Percentiles rank a stretch among this genome's conserved stretches.
These are phyloP conservation scores for Leptarthrus brevirostris DNA, from an alignment of 2,888 invertebrate genomes.

Conservation along the genomic window DNA sequence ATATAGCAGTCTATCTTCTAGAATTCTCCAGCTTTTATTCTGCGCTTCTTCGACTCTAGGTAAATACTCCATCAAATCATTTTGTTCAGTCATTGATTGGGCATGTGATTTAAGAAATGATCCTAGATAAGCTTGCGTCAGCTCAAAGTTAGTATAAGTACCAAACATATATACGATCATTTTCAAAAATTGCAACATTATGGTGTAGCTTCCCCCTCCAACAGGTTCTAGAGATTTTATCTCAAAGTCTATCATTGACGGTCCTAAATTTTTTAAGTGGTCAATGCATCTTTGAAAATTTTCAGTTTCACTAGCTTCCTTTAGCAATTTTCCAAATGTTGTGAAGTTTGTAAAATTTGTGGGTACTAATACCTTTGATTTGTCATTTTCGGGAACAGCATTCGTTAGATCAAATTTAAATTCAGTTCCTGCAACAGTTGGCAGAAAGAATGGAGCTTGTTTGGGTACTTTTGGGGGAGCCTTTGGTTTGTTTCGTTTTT, in stretches of 20 bases:
- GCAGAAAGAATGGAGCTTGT: constrained; percentile 95
- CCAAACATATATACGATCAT: constrained; percentile 78
- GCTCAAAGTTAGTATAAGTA: constrained; percentile 86
- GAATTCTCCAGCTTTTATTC: constrained; percentile 73
- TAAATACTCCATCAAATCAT: constrained; percentile 70
- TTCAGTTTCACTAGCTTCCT: constrained; percentile 64
- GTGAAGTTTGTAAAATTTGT: constrained; percentile 75
- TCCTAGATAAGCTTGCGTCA: constrained; percentile 89
- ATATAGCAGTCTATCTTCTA: constrained; percentile 79
- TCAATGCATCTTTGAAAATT: constrained; percentile 73
- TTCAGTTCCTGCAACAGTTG: constrained; percentile 86
- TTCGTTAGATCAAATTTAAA: constrained; percentile 81
- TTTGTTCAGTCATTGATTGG: constrained; percentile 70
- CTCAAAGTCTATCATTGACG: constrained; percentile 89
- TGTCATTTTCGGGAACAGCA: constrained; percentile 60
- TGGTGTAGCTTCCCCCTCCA: constrained; percentile 75
- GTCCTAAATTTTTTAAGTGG: constrained; percentile 72
- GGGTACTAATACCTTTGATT: constrained; percentile 71
- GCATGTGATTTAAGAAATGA: constrained; percentile 88
- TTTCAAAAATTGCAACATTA: constrained; percentile 83
- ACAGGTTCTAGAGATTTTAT: constrained; percentile 82
- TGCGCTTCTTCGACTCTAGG: constrained; percentile 72
- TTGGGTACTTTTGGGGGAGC: constrained; percentile 84
- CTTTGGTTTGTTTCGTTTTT: constrained; percentile 89
- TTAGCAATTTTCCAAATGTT: constrained; percentile 75